Evolutionary conservation across 2,888 invertebrate genomes (phyloP).

Genomic region (Drosophila macrothrix): DNA sequence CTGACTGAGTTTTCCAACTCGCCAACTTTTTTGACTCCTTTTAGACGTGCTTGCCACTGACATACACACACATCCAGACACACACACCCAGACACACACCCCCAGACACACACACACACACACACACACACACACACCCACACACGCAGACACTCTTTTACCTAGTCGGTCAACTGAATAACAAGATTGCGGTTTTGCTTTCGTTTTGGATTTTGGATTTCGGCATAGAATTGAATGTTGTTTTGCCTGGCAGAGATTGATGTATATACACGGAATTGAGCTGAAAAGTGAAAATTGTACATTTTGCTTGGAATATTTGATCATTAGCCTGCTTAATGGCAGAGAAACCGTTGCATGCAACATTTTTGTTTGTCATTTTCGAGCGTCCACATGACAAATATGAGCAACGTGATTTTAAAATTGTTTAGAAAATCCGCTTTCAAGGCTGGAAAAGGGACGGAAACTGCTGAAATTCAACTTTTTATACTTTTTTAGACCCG

Average conservation of each 20-base stretch:
- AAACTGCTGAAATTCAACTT: background rate
- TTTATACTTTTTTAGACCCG: background rate
- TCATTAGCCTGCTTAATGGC: background rate
- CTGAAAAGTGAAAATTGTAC: background rate
- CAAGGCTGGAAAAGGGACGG: background rate
- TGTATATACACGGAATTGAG: background rate
- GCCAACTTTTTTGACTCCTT: conserved; percentile 15
- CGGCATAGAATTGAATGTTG: background rate
- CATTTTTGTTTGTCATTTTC: background rate
- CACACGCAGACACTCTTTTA: background rate
- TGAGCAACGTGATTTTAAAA: background rate
- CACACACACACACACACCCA: background rate
- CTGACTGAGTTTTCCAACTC: conserved; percentile 16
- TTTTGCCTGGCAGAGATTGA: background rate
- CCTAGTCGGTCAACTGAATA: conserved; percentile 18
- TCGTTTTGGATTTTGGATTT: background rate
- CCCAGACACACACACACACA: background rate
- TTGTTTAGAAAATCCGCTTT: background rate
- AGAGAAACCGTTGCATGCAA: background rate
- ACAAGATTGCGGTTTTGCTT: conserved; percentile 9
- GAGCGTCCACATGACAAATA: background rate
- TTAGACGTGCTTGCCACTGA: background rate
- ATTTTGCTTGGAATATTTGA: background rate
- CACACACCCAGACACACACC: conserved; percentile 1
- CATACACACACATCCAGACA: background rate